Conservation (phyloP, 2,797 vertebrate genomes). For the Ceryle rudis region DNA sequence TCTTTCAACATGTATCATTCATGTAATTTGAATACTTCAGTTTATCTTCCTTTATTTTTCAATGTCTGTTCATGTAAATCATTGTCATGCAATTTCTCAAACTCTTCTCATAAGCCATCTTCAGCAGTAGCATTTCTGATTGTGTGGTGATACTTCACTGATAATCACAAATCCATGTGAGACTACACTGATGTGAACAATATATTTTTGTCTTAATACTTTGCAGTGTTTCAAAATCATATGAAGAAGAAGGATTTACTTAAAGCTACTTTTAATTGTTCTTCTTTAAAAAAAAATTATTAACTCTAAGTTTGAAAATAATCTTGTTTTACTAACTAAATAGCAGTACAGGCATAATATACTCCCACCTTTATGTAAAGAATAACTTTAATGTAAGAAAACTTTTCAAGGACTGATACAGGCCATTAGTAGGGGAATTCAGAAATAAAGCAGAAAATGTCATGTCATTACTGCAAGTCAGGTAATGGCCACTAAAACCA, state of each 20-base stretch:
- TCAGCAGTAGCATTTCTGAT: background rate
- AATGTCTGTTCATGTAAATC: background rate
- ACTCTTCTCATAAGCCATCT: background rate
- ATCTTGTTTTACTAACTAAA: background rate
- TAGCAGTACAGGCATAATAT: background rate
- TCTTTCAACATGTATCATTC: background rate
- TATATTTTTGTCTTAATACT: background rate
- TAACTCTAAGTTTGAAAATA: background rate
- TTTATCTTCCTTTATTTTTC: background rate
- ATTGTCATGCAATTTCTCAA: background rate
- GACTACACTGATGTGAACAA: background rate
- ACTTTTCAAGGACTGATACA: background rate
- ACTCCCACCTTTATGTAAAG: background rate
- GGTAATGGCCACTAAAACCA: constrained; percentile 34
- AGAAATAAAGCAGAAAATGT: constrained; percentile 4
- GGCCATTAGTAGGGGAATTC: background rate
- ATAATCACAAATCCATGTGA: background rate
- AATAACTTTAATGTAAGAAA: background rate
- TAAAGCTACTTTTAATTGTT: background rate
- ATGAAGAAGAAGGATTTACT: background rate
- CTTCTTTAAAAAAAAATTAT: background rate
- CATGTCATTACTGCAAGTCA: constrained; percentile 13
- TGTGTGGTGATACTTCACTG: background rate
- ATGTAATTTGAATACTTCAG: background rate
- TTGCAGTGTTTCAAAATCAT: background rate